phyloP scores from a whole-genome alignment of 2,888 invertebrate genomes.

The Caenorhabditis zanzibari region DNA sequence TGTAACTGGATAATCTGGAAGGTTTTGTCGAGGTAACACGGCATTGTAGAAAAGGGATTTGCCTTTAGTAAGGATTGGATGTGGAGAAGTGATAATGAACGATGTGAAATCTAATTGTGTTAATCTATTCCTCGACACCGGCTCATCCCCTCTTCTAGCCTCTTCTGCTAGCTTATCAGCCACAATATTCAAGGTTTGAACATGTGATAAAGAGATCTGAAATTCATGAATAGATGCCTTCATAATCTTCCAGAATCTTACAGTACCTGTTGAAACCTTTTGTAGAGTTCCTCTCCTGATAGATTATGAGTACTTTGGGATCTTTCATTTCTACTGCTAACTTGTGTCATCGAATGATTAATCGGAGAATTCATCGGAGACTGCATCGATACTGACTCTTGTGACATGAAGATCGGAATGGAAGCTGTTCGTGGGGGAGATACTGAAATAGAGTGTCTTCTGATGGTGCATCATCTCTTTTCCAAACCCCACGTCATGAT shows the following conservation, averaged over 20 bases:
- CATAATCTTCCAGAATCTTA: neutral
- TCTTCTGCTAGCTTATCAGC: conserved; percentile 69
- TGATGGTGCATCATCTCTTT: neutral
- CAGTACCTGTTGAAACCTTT: conserved; percentile 66
- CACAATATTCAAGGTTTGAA: conserved; percentile 70
- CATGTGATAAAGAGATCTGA: conserved; percentile 70
- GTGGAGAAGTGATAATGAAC: conserved; percentile 71
- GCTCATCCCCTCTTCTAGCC: conserved; percentile 69
- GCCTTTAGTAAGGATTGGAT: conserved; percentile 76
- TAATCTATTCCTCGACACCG: conserved; percentile 68
- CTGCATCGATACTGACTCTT: conserved; percentile 66
- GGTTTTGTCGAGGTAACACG: conserved; percentile 65
- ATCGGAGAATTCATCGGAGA: conserved; percentile 63
- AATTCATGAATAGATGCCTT: neutral
- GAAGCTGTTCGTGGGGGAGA: conserved; percentile 57
- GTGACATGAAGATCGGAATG: conserved; percentile 73
- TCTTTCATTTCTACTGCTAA: conserved; percentile 30
- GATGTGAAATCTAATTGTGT: conserved; percentile 68
- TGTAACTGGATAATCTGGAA: conserved; percentile 73
- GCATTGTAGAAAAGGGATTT: conserved; percentile 77
- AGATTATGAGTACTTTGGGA: conserved; percentile 58
- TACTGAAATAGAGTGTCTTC: conserved; percentile 30
- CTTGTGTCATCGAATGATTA: conserved; percentile 39
- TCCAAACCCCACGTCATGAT: conserved; percentile 17
- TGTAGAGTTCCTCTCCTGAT: conserved; percentile 53